These are phyloP conservation scores for Megamerina dolium DNA, from an alignment of 2,888 invertebrate species.

Conservation along the genomic window DNA sequence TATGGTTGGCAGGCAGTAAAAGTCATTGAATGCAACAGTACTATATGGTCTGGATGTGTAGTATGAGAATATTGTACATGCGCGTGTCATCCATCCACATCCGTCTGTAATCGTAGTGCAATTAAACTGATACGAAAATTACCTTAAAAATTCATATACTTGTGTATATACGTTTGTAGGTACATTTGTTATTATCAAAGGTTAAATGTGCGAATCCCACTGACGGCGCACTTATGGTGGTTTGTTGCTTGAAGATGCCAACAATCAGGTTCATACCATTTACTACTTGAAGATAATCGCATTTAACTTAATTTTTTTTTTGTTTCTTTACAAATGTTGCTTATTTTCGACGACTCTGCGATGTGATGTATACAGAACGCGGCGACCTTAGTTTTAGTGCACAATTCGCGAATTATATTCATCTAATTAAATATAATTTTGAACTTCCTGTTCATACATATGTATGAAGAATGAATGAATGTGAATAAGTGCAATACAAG, in stretches of 20 bases:
- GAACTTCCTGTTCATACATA: constrained; percentile 46
- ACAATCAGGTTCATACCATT: too few species aligned
- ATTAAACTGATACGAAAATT: constrained; percentile 46
- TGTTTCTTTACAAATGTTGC: too few species aligned
- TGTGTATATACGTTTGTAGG: background rate
- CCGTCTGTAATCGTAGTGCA: constrained; percentile 25
- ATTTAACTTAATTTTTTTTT: too few species aligned
- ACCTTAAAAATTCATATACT: constrained; percentile 29
- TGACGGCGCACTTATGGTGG: constrained; percentile 14
- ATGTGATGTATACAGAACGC: too few species aligned
- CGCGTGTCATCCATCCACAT: constrained; percentile 24
- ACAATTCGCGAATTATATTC: constrained; percentile 19
- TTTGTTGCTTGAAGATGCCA: constrained; percentile 25
- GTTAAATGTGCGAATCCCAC: constrained; percentile 45
- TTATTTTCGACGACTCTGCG: background rate
- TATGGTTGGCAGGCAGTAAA: too few species aligned
- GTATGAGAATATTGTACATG: background rate
- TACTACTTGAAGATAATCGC: too few species aligned
- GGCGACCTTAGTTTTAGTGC: constrained; percentile 8
- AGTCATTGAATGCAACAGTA: constrained; percentile 2
- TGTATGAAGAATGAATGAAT: constrained; percentile 13
- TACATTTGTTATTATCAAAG: constrained; percentile 22
- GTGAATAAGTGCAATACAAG: too few species aligned
- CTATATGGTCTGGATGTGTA: too few species aligned
- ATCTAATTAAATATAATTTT: constrained; percentile 47